A percentile compares a stretch with the other conserved stretches of the same genome.
Evolutionary conservation across 64 coral and sea anemone genomes (phyloP).

Genomic region (Pachyseris speciosa): DNA sequence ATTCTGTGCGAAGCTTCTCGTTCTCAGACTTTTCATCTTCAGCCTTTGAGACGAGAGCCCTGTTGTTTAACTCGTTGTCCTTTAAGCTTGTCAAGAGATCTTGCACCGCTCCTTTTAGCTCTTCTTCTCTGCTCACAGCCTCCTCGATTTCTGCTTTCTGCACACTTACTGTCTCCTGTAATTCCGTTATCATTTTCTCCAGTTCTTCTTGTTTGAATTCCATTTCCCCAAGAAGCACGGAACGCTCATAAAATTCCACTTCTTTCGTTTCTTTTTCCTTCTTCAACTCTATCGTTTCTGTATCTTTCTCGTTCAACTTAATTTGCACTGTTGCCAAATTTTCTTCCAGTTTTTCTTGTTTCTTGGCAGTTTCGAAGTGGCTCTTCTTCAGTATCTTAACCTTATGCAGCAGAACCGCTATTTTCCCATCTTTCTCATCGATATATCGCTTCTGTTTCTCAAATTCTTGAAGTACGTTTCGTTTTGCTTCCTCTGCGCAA

Average conservation of each 20-base stretch:
- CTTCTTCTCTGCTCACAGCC: not conserved
- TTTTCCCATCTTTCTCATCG: not conserved
- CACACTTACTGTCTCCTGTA: not conserved
- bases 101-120: slow-evolving; percentile 19
- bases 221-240: not conserved
- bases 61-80: not conserved
- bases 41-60: not conserved
- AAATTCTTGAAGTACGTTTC: not conserved
- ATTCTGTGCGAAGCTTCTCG: not conserved
- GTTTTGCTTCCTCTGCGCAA: not conserved
- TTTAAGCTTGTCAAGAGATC: slow-evolving; percentile 5
- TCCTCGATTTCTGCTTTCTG: slow-evolving; percentile 24
- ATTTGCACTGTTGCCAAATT: slow-evolving; percentile 13
- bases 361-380: slow-evolving; percentile 7
- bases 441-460: not conserved
- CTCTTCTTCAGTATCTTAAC: slow-evolving; percentile 16
- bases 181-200: not conserved
- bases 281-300: not conserved
- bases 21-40: not conserved
- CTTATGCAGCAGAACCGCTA: not conserved
- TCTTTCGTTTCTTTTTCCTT: not conserved
- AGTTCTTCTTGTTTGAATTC: not conserved
- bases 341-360: slow-evolving; percentile 37
- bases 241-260: not conserved
- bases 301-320: slow-evolving; percentile 5